Evolutionary conservation across 92 coral and sea anemone genomes (phyloP).

Genomic region (Porites divaricata): DNA sequence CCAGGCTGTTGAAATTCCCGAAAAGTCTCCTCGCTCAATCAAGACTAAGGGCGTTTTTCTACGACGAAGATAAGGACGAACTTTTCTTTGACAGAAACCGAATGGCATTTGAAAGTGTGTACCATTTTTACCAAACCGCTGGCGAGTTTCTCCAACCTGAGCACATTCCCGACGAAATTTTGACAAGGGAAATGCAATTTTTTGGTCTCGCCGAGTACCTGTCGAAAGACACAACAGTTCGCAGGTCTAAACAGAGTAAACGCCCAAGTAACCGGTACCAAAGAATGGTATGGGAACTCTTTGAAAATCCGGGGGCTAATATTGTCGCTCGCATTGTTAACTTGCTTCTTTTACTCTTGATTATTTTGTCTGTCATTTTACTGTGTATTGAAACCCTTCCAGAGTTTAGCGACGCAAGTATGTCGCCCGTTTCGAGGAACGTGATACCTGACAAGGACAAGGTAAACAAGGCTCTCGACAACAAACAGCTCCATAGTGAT

Average conservation of each 20-base stretch:
- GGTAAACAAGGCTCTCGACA: background rate
- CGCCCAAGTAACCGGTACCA: constrained; percentile 32
- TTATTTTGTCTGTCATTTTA: constrained; percentile 28
- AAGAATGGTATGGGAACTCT: constrained; percentile 49
- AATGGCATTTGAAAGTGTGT: constrained; percentile 67
- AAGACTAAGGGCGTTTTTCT: constrained; percentile 45
- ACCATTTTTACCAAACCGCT: constrained; percentile 53
- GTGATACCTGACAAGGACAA: background rate
- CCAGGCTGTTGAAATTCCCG: constrained; percentile 53
- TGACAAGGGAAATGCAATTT: constrained; percentile 65
- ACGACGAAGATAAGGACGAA: constrained; percentile 57
- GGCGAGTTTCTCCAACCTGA: constrained; percentile 61
- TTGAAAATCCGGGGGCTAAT: constrained; percentile 51
- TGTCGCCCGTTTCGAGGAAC: background rate
- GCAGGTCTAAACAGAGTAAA: constrained; percentile 10
- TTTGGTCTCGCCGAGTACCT: constrained; percentile 62
- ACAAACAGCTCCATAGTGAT: constrained; percentile 3
- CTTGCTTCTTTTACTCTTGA: constrained; percentile 16
- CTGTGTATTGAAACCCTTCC: constrained; percentile 54
- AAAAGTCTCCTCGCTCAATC: constrained; percentile 62
- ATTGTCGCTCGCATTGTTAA: constrained; percentile 24
- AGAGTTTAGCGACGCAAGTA: constrained; percentile 18
- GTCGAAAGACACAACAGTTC: background rate
- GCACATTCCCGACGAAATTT: constrained; percentile 55
- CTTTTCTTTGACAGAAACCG: constrained; percentile 75